Evolutionary conservation across 2,888 invertebrate genomes (phyloP), one percentile per base, ranked within the genome.

Genomic region (Dioctria linearis): DNA sequence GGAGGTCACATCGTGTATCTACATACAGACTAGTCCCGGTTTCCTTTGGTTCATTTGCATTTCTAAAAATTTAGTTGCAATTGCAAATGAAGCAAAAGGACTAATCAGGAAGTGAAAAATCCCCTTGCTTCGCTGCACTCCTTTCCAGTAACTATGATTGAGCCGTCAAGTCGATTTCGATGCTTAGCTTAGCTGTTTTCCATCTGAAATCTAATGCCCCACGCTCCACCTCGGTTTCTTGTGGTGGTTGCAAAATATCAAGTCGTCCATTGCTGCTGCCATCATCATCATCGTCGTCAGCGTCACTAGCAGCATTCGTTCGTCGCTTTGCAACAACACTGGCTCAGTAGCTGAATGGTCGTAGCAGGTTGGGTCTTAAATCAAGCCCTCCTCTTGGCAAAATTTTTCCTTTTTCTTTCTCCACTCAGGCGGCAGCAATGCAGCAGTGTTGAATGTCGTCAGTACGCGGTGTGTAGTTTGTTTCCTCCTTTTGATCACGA

Each of bases 291-390:
- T 25, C 25, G 25, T 25, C 25, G 25, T 25, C 37, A 8, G n/a
- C 40, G 40, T 40, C 66, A 43, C 13, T 5, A 40, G 11, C 25
- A 25, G 25, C 25, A 25, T 25, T 25, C 66, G 42, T 43, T 43
- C 39, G 40, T 65, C 49, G 78, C 54, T 40, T 51, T 54, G 65
- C 54, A 61, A 25, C 25, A 25, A 25, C 25, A 25, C 25, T 25
- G 25, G 25, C 25, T 25, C 25, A 25, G 76, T 63, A 49, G 69
- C 57, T n/a, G 71, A 66, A 80, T 83, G 83, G 84, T 84, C 84
- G 84, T 84, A 84, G 85, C 85, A 85, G 86, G 85, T 85, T 85
- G 85, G 85, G 85, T 85, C 85, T 86, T 85, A 85, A 85, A 85
- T 84, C 85, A 84, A 85, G 82, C 85, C 85, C 85, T 85, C 86